These are phyloP conservation scores for Ammodytes dubius DNA, from an alignment of 2,113 vertebrate species.

Conservation along the genomic window DNA sequence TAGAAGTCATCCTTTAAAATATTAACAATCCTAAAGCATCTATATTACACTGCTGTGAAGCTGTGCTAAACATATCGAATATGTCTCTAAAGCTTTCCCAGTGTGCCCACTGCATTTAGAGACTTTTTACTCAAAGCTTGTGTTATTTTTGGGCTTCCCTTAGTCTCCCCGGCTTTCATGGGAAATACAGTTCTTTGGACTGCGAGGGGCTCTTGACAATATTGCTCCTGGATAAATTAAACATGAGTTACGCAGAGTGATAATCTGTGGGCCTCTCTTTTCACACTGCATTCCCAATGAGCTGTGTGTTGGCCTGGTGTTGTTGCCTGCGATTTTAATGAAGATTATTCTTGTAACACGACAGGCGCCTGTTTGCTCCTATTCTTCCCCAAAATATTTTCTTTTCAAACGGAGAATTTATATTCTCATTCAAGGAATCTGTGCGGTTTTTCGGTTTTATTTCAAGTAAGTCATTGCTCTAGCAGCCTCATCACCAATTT, in stretches of 20 bases:
- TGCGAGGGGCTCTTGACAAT: conserved; percentile 75
- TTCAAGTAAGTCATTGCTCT: conserved; percentile 22
- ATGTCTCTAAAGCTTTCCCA: conserved; percentile 60
- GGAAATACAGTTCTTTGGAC: conserved; percentile 71
- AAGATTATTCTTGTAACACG: conserved; percentile 85
- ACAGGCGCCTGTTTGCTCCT: conserved; percentile 81
- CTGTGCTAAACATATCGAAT: conserved; percentile 71
- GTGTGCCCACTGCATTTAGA: conserved; percentile 69
- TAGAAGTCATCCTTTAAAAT: conserved; percentile 70
- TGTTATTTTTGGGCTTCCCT: conserved; percentile 71
- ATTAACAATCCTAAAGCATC: conserved; percentile 74
- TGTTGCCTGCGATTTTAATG: conserved; percentile 85
- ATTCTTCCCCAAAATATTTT: conserved; percentile 78
- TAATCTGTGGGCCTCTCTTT: conserved; percentile 85
- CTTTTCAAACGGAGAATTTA: conserved; percentile 55
- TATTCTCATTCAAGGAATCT: conserved; percentile 41
- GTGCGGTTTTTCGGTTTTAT: conserved; percentile 45
- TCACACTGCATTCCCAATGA: conserved; percentile 87
- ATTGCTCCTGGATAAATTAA: conserved; percentile 84
- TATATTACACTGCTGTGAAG: conserved; percentile 72
- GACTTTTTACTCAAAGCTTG: conserved; percentile 59
- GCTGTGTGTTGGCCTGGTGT: conserved; percentile 83
- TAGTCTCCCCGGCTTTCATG: conserved; percentile 70
- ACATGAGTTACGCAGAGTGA: conserved; percentile 83
- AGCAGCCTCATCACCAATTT: conserved; percentile 40